Conservation (phyloP, 2,888 invertebrate species). For the Agonopterix heracliana region DNA sequence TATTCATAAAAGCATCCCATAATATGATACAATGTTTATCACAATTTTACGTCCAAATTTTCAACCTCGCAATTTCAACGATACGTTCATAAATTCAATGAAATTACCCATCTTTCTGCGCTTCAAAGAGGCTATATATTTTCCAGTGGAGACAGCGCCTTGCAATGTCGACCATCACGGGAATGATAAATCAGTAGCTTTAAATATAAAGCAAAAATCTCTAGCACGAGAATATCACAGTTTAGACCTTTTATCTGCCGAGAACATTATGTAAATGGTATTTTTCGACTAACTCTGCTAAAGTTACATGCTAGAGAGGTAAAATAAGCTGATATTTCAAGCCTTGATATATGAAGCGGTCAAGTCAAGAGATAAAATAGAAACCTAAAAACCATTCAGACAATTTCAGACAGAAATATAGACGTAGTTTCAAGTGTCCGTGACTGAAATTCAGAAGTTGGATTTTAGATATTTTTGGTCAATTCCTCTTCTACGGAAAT, state of each 20-base stretch:
- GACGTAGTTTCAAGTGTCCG: constrained; percentile 4
- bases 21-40: too few relatives aligned
- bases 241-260: not conserved
- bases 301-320: too few relatives aligned
- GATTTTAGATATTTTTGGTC: constrained; percentile 1
- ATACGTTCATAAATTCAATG: constrained; percentile 72
- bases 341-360: too few relatives aligned
- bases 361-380: too few relatives aligned
- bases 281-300: too few relatives aligned
- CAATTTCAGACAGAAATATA: not conserved
- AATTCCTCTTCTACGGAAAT: not conserved
- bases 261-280: too few relatives aligned
- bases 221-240: constrained; percentile 25
- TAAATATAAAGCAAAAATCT: constrained; percentile 25
- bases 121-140: constrained; percentile 72
- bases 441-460: constrained; percentile 3
- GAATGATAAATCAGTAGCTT: constrained; percentile 64
- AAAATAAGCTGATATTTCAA: too few relatives aligned
- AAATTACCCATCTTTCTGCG: constrained; percentile 73
- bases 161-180: constrained; percentile 63
- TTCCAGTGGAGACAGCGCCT: constrained; percentile 57
- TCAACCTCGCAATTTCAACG: constrained; percentile 56
- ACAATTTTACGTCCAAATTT: constrained; percentile 50
- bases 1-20: too few relatives aligned
- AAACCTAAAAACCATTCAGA: not conserved